Evolutionary conservation across 2,888 invertebrate species (phyloP).

Genomic region (Melanotus villosus): DNA sequence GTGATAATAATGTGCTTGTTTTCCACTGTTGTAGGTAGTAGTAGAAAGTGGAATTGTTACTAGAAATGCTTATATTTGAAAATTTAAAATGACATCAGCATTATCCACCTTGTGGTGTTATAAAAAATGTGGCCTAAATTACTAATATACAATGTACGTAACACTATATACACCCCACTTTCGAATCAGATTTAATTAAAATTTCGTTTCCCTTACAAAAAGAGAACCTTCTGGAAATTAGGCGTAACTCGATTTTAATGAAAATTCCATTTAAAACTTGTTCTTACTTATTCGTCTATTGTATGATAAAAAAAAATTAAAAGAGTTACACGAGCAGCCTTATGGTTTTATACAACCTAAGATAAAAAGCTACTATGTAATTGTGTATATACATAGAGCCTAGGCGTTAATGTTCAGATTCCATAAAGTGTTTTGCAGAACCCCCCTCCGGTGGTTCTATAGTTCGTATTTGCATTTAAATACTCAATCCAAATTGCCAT

Average conservation of each 20-base stretch:
- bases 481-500: conserved; percentile 48
- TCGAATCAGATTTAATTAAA: not conserved
- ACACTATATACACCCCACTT: conserved; percentile 33
- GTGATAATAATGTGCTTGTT: conserved; percentile 49
- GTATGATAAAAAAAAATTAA: conserved; percentile 16
- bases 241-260: not conserved
- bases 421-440: conserved; percentile 34
- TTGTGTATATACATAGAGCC: conserved; percentile 47
- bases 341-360: conserved; percentile 45
- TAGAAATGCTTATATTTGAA: conserved; percentile 41
- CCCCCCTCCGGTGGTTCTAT: conserved; percentile 17
- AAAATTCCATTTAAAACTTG: not conserved
- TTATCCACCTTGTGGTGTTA: conserved; percentile 35
- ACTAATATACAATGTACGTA: conserved; percentile 41
- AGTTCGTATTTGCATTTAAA: conserved; percentile 44
- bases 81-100: conserved; percentile 30
- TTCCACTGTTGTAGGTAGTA: conserved; percentile 44
- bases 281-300: conserved; percentile 24
- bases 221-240: conserved; percentile 11
- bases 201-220: not conserved
- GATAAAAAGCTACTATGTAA: conserved; percentile 43
- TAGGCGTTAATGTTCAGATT: conserved; percentile 45
- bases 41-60: conserved; percentile 43
- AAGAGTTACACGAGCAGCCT: conserved; percentile 45
- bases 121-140: conserved; percentile 47